These are phyloP conservation scores for Hirundichthys speculiger DNA, from an alignment of 2,113 vertebrate species.

Conservation along the genomic window DNA sequence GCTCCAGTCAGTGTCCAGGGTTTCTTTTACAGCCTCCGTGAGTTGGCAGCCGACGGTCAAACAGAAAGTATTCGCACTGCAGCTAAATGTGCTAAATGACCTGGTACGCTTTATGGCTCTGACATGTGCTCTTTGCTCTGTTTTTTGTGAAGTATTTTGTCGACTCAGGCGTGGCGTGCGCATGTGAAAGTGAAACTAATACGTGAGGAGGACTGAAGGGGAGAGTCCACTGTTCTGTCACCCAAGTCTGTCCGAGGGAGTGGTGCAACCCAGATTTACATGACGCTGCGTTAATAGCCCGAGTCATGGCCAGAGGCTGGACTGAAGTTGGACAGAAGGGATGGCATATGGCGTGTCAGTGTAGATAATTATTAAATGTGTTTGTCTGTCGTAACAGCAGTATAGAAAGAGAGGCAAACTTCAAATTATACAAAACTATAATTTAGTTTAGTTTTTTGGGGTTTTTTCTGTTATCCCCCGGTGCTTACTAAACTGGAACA, in stretches of 20 bases:
- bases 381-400: slow-evolving; percentile 7
- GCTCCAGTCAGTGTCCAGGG: slow-evolving; percentile 13
- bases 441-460: no score
- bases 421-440: no score
- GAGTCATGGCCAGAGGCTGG: slow-evolving; percentile 1
- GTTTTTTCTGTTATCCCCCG: slow-evolving; percentile 1
- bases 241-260: neutral
- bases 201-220: neutral
- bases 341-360: slow-evolving; percentile 40
- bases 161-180: slow-evolving; percentile 24
- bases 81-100: slow-evolving; percentile 31
- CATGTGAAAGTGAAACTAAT: slow-evolving; percentile 16
- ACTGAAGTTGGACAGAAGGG: slow-evolving; percentile 36
- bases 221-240: neutral
- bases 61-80: slow-evolving; percentile 14
- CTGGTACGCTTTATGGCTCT: slow-evolving; percentile 25
- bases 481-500: neutral
- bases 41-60: slow-evolving; percentile 13
- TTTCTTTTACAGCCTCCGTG: neutral
- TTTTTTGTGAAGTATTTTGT: slow-evolving; percentile 16
- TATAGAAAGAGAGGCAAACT: slow-evolving; percentile 3
- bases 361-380: slow-evolving; percentile 29
- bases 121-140: slow-evolving; percentile 37
- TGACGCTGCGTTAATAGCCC: slow-evolving; percentile 11
- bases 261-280: slow-evolving; percentile 18